A percentile compares a stretch with the other conserved stretches of the same genome.
phyloP scores from a whole-genome alignment of 2,797 vertebrate genomes.

The Ibycter americanus region DNA sequence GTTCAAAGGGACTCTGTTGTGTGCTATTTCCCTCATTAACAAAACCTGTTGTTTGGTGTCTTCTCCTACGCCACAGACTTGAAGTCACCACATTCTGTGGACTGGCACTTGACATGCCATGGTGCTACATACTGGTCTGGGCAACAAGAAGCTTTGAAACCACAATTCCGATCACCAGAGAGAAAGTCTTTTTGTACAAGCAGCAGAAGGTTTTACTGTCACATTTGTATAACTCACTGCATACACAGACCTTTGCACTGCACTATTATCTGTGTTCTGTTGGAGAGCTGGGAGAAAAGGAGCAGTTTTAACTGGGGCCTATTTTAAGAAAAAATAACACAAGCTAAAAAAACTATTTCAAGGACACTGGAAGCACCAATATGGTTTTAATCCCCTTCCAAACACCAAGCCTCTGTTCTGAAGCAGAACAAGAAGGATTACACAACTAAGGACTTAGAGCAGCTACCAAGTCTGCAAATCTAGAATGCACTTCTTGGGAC shows the following conservation, averaged over 20 bases:
- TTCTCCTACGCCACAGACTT: not conserved
- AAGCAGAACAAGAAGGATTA: not conserved
- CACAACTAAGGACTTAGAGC: not conserved
- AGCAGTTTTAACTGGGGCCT: not conserved
- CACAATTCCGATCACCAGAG: accelerated
- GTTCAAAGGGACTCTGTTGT: not conserved
- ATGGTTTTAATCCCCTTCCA: not conserved
- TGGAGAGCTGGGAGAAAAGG: not conserved
- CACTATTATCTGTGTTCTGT: not conserved
- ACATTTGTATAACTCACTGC: not conserved
- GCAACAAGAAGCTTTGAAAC: not conserved
- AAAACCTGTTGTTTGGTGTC: not conserved
- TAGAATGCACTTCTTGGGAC: not conserved
- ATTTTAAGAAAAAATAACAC: not conserved
- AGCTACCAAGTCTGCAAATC: not conserved
- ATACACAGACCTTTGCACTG: not conserved
- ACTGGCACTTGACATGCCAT: too few species aligned
- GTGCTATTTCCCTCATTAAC: not conserved
- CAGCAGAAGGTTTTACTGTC: not conserved
- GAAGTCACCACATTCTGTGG: not conserved
- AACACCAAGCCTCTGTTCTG: not conserved
- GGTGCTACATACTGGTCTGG: accelerated
- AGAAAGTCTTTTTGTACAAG: not conserved
- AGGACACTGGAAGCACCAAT: not conserved
- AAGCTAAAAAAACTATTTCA: not conserved